Evolutionary conservation across 2,888 invertebrate species (phyloP).

Genomic region (Mystacides longicornis): DNA sequence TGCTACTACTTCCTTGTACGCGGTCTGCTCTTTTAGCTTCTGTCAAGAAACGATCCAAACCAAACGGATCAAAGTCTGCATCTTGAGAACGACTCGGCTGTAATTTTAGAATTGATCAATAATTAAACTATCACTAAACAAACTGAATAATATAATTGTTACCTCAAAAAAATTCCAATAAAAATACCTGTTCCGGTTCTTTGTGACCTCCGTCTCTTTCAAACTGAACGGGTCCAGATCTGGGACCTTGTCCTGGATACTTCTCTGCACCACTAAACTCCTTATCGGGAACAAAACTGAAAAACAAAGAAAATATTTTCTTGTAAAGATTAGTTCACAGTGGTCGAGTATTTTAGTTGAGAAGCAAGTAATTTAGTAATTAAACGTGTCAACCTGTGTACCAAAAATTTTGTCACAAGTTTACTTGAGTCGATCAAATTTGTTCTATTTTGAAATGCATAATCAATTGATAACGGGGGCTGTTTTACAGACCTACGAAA

Average conservation of each 20-base stretch:
- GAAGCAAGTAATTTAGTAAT: too few species aligned
- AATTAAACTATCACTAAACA: background rate
- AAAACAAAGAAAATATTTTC: slow-evolving; percentile 23
- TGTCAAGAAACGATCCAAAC: slow-evolving; percentile 95
- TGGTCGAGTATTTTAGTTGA: too few species aligned
- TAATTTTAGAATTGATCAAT: background rate
- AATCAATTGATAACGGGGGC: too few species aligned
- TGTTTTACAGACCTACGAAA: too few species aligned
- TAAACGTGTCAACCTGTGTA: too few species aligned
- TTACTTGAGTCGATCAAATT: too few species aligned
- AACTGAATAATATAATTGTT: too few species aligned
- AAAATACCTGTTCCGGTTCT: slow-evolving; percentile 28
- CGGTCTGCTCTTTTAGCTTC: slow-evolving; percentile 82
- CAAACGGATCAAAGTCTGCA: slow-evolving; percentile 81
- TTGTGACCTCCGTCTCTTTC: slow-evolving; percentile 61
- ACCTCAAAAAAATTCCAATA: background rate
- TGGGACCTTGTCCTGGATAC: slow-evolving; percentile 49
- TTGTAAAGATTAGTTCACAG: too few species aligned
- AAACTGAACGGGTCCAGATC: slow-evolving; percentile 95
- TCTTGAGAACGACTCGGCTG: slow-evolving; percentile 34
- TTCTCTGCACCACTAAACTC: slow-evolving; percentile 87
- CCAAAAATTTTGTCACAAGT: too few species aligned
- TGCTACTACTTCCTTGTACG: background rate
- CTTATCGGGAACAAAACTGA: slow-evolving; percentile 93
- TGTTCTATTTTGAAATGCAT: too few species aligned